phyloP scores from a whole-genome alignment of 2,888 invertebrate species.

The Stenodera caucasica region DNA sequence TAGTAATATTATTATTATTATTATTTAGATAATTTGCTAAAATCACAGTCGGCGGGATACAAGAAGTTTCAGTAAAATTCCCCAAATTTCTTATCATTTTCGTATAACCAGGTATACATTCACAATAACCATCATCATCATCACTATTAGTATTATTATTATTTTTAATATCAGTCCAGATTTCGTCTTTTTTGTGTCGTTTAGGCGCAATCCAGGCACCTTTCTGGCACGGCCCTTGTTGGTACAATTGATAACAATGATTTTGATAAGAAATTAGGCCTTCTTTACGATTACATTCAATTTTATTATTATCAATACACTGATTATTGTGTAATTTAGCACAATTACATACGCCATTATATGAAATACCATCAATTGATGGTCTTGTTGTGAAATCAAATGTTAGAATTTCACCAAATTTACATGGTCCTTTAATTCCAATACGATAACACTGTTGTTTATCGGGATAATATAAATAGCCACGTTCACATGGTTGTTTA shows the following conservation, averaged over 20 bases:
- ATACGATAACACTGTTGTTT: slow-evolving; percentile 76
- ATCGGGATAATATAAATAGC: slow-evolving; percentile 74
- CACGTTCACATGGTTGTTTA: slow-evolving; percentile 72
- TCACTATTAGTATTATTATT: slow-evolving; percentile 23
- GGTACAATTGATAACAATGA: slow-evolving; percentile 76
- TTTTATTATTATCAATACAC: slow-evolving; percentile 35
- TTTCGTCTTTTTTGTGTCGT: slow-evolving; percentile 47
- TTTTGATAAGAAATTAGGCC: slow-evolving; percentile 69
- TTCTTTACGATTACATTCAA: slow-evolving; percentile 41
- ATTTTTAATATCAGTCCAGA: slow-evolving; percentile 29
- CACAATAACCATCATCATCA: slow-evolving; percentile 51
- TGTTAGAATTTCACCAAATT: slow-evolving; percentile 71
- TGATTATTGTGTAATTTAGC: slow-evolving; percentile 32
- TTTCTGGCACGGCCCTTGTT: slow-evolving; percentile 73
- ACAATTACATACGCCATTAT: slow-evolving; percentile 81
- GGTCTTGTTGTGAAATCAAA: slow-evolving; percentile 80
- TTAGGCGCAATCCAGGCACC: slow-evolving; percentile 71
- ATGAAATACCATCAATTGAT: slow-evolving; percentile 78
- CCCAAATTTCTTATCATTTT: slow-evolving; percentile 50
- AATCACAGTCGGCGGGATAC: slow-evolving; percentile 65
- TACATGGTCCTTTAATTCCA: slow-evolving; percentile 77
- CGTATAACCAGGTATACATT: slow-evolving; percentile 70
- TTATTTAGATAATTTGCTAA: slow-evolving; percentile 68
- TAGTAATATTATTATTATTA: slow-evolving; percentile 34
- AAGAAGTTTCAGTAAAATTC: slow-evolving; percentile 53